A percentile compares a stretch with the other conserved stretches of the same genome.
Conservation (phyloP, 2,113 vertebrate species). For the Atherinomorus stipes region DNA sequence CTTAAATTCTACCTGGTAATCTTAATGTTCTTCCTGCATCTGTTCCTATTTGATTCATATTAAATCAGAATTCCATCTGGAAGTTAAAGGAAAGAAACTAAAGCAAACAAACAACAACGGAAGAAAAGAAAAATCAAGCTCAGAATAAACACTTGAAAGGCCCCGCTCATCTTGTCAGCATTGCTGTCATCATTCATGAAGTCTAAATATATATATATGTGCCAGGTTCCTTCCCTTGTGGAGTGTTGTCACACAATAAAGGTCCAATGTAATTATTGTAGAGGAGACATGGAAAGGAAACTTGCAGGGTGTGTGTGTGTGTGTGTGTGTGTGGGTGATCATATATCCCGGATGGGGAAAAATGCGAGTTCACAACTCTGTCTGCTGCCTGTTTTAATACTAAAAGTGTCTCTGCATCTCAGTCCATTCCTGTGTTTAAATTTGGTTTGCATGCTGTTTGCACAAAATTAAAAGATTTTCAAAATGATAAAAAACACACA, state of each 20-base stretch:
- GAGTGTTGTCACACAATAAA: constrained; percentile 62
- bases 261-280: constrained; percentile 71
- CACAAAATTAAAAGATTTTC: background rate
- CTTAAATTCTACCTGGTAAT: background rate
- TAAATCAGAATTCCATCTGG: constrained; percentile 39
- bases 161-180: constrained; percentile 43
- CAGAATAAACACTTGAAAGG: constrained; percentile 63
- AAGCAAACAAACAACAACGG: constrained; percentile 28
- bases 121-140: background rate
- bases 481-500: no score
- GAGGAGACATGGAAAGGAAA: constrained; percentile 54
- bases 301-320: constrained; percentile 15
- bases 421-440: background rate
- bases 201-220: constrained; percentile 69
- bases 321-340: constrained; percentile 38
- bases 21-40: constrained; percentile 21
- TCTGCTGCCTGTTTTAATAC: background rate
- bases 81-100: constrained; percentile 49
- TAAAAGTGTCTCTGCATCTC: background rate
- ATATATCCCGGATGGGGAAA: constrained; percentile 43
- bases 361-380: constrained; percentile 11
- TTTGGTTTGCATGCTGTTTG: background rate
- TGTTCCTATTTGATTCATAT: constrained; percentile 11
- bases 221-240: constrained; percentile 46
- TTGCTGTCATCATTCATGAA: constrained; percentile 70